Percentiles rank a stretch among this genome's conserved stretches.
Evolutionary conservation across 2,888 invertebrate species (phyloP).

Genomic region (Metopia argyrocephala): DNA sequence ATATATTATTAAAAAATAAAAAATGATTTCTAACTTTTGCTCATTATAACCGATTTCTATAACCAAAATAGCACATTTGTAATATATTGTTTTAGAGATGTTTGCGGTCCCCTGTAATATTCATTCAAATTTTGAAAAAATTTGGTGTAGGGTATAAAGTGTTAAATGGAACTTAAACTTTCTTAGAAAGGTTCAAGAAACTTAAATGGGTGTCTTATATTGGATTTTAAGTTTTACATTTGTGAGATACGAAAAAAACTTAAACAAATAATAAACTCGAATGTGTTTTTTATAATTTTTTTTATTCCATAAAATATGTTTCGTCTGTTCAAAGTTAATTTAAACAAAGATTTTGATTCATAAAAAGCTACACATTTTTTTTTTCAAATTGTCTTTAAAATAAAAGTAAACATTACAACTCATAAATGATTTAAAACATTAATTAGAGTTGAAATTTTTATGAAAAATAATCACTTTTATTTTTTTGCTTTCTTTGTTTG

Average conservation of each 20-base stretch:
- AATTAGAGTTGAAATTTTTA: not conserved
- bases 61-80: too few species aligned
- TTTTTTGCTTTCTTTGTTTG: too few species aligned
- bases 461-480: too few species aligned
- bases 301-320: not conserved
- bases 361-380: constrained; percentile 10
- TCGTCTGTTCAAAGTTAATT: not conserved
- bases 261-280: constrained; percentile 49
- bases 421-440: not conserved
- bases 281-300: not conserved
- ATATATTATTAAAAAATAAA: too few species aligned
- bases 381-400: not conserved
- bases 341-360: constrained; percentile 53
- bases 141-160: too few species aligned
- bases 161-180: too few species aligned
- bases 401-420: constrained; percentile 10
- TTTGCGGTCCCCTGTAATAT: too few species aligned
- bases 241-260: too few species aligned
- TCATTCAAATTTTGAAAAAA: too few species aligned
- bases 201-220: constrained; percentile 30
- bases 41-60: too few species aligned
- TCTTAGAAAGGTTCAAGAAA: constrained; percentile 41
- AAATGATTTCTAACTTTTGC: too few species aligned
- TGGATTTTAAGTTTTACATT: not conserved
- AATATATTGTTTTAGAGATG: too few species aligned